A percentile compares a stretch with the other conserved stretches of the same genome.
phyloP scores from a whole-genome alignment of 2,888 invertebrate genomes.

The Orthosia gothica region DNA sequence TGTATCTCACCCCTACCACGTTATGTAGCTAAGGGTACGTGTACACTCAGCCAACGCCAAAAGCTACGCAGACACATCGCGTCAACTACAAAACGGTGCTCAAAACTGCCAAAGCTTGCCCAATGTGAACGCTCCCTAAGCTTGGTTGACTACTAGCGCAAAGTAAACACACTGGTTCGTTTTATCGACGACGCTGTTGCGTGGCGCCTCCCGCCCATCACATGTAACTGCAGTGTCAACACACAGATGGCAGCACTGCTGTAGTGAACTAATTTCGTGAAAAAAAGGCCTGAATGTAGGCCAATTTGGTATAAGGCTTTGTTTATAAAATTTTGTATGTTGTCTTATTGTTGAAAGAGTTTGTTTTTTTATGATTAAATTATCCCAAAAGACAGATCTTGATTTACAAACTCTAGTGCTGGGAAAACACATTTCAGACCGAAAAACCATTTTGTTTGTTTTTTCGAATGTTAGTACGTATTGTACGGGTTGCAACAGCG shows the following conservation, averaged over 20 bases:
- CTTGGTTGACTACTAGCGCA: conserved; percentile 54
- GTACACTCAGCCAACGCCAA: conserved; percentile 8
- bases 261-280: conserved; percentile 34
- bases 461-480: not conserved
- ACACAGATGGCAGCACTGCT: conserved; percentile 64
- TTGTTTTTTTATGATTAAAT: conserved; percentile 8
- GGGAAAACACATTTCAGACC: not conserved
- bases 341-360: conserved; percentile 1
- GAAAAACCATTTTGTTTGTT: not conserved
- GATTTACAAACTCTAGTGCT: not conserved
- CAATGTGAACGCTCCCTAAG: conserved; percentile 49
- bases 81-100: conserved; percentile 4
- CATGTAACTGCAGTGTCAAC: conserved; percentile 48
- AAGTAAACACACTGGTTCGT: conserved; percentile 60
- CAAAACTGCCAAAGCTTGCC: conserved; percentile 11
- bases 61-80: conserved; percentile 10
- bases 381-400: not conserved
- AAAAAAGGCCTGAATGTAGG: conserved; percentile 54
- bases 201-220: conserved; percentile 58
- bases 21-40: conserved; percentile 25
- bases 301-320: conserved; percentile 24
- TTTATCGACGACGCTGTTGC: conserved; percentile 61
- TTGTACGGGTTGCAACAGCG: not conserved
- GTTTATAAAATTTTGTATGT: conserved; percentile 19
- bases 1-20: conserved; percentile 3